Conservation (phyloP, 2,888 invertebrate species). For the Augiades crinisus region DNA sequence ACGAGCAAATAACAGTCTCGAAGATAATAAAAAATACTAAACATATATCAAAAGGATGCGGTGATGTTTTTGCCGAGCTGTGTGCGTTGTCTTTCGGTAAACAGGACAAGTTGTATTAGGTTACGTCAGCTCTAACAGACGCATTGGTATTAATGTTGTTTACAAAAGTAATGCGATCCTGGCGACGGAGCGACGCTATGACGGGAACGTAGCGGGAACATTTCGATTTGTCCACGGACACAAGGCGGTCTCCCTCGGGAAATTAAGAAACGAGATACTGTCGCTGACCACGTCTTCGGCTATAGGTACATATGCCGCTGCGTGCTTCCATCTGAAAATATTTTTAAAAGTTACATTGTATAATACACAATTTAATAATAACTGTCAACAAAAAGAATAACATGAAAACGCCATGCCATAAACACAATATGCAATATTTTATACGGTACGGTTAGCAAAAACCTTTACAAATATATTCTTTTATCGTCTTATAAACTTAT, state of each 20-base stretch:
- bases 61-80: constrained; percentile 27
- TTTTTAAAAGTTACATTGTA: constrained; percentile 22
- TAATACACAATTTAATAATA: constrained; percentile 1
- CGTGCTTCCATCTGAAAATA: constrained; percentile 31
- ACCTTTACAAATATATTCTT: too few relatives aligned
- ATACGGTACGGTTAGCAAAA: too few relatives aligned
- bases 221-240: constrained; percentile 70
- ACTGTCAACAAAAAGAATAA: background rate
- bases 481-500: background rate
- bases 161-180: constrained; percentile 55
- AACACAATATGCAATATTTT: too few relatives aligned
- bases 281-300: constrained; percentile 57
- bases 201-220: constrained; percentile 54
- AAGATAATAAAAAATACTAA: constrained; percentile 26
- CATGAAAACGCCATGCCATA: background rate
- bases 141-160: constrained; percentile 47
- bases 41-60: constrained; percentile 28
- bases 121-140: constrained; percentile 35
- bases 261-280: constrained; percentile 67
- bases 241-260: constrained; percentile 66
- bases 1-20: constrained; percentile 20
- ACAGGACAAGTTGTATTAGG: constrained; percentile 32
- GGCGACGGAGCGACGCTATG: constrained; percentile 46
- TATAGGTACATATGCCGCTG: constrained; percentile 11
- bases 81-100: constrained; percentile 32